Conservation (phyloP, 1,140 invertebrate genomes). For the Heliconius hermathena region DNA sequence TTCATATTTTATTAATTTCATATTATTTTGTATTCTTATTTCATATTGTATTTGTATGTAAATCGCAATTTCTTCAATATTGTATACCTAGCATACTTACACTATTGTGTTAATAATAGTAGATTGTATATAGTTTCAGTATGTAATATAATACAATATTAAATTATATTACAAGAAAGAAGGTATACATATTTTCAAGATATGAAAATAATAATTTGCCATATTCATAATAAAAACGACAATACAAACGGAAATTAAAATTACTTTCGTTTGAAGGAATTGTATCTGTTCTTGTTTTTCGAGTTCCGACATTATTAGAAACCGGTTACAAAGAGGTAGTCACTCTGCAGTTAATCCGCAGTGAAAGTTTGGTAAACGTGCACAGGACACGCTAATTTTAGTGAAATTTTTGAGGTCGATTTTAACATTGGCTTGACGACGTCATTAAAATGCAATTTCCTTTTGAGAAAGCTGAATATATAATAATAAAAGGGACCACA, state of each 20-base stretch:
- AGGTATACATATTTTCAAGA: no score
- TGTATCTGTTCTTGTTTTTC: neutral
- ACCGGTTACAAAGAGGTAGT: conserved; percentile 23
- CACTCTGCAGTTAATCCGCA: conserved; percentile 23
- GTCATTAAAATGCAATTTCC: conserved; percentile 11
- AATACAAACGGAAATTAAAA: neutral
- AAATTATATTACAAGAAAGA: no score
- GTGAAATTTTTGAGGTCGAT: conserved; percentile 5
- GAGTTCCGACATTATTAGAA: neutral
- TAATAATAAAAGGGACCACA: neutral
- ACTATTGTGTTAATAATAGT: no score
- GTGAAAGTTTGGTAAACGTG: conserved; percentile 31
- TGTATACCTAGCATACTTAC: no score
- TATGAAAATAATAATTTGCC: neutral
- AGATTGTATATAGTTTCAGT: no score
- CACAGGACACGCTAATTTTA: conserved; percentile 7
- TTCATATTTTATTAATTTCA: no score
- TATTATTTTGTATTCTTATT: no score
- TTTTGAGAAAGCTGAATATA: neutral
- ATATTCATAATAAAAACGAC: neutral
- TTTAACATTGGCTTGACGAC: neutral
- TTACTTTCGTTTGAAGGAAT: neutral
- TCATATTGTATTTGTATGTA: no score
- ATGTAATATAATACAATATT: no score
- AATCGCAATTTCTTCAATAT: no score